Base-by-base conservation (phyloP, 2,113 vertebrate genomes). In the Chloroceryle aenea region DNA sequence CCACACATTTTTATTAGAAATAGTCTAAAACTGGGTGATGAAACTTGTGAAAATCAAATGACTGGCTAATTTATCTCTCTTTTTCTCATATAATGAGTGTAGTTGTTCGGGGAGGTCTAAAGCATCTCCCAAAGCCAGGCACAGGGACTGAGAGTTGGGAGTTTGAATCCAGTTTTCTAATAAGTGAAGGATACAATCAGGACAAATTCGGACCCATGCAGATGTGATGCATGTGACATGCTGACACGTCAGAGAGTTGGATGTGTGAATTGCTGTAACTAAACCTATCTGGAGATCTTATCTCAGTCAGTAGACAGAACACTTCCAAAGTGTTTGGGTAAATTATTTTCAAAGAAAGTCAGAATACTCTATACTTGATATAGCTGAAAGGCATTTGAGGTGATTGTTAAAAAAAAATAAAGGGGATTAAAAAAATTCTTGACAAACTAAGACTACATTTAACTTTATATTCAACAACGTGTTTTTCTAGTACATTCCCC, bases 401-500 rank as follows among this genome's bases (percentile, higher is more conserved):
- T 75, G 89, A 80, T 45, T 48, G 4, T 25, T 26, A 26, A 38
- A 34, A 53, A 45, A 22, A 62, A 30, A 50, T 12, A 25, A 34
- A 26, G 1, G 12, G 48, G 53, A 3, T 29, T 61, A 66, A 83
- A 67, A 72, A 77, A 80, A 23, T 74, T 85, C 32, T 30, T 63
- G 32, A 38, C 38, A 94, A 84, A 66, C 29, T 71, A 52, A 81
- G 87, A 87, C 32, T 63, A 59, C 11, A 67, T 80, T 87, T 47
- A 78, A 85, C 52, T 95, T 95, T 38, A 77, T 81, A 75, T 78
- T 77, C 48, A 75, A 74, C 9, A 92, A 76, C 47, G 18, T 79
- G 36, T 88, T 95, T 94, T 94, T 62, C 87, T 47, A 82, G 62
- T 79, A 75, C 53, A 58, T 91, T 95, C 69, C 30, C 25, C 73